Percentiles rank a stretch among this genome's conserved stretches.
phyloP scores from a whole-genome alignment of 2,888 invertebrate genomes.

The Aporophyla nigra region DNA sequence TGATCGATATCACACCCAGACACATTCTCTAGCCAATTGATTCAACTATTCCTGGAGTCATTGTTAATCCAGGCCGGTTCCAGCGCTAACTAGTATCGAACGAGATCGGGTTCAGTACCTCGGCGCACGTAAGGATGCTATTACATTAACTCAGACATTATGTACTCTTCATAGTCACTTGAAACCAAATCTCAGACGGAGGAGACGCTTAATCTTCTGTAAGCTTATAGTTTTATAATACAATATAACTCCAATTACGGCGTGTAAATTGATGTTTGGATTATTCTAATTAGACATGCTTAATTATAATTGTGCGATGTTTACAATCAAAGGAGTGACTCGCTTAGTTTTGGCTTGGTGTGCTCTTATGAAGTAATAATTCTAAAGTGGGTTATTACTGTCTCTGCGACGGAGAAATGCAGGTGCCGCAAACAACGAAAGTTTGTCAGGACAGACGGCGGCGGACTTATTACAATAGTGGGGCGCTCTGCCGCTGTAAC shows the following conservation, averaged over 20 bases:
- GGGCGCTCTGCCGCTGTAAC: constrained; percentile 25
- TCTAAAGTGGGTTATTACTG: constrained; percentile 57
- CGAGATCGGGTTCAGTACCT: constrained; percentile 38
- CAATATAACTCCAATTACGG: constrained; percentile 49
- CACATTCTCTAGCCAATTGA: constrained; percentile 63
- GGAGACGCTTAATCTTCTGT: constrained; percentile 39
- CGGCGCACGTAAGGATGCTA: constrained; percentile 39
- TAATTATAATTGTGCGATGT: constrained; percentile 30
- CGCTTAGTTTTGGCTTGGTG: constrained; percentile 6
- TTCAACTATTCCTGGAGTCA: constrained; percentile 65
- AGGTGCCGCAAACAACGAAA: constrained; percentile 66
- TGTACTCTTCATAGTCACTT: constrained; percentile 32
- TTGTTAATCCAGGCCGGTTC: constrained; percentile 53
- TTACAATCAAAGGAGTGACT: constrained; percentile 17
- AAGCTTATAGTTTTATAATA: constrained; percentile 47
- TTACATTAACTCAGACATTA: constrained; percentile 49
- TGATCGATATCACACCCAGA: constrained; percentile 64
- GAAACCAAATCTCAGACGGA: constrained; percentile 48
- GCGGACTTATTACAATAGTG: constrained; percentile 57
- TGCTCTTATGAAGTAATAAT: constrained; percentile 53
- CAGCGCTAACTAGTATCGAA: constrained; percentile 47
- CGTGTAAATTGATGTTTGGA: constrained; percentile 41
- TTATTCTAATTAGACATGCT: constrained; percentile 43
- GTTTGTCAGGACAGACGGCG: constrained; percentile 53
- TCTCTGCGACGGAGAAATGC: constrained; percentile 57